Base-by-base conservation (phyloP, 2,113 vertebrate species). In the Dicerorhinus sumatrensis region DNA sequence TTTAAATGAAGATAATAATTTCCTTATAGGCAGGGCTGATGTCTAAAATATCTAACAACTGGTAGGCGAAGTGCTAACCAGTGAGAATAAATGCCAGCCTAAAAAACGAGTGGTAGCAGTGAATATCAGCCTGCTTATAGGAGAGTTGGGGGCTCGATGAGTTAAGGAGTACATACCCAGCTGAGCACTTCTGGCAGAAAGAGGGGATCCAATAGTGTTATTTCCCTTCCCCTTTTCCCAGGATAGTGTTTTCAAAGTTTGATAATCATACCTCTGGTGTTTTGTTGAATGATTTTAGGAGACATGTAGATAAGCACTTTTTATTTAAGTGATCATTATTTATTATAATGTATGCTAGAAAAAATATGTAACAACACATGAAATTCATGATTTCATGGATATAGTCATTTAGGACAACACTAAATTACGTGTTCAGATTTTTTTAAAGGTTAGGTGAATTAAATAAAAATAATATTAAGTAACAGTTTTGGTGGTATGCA, bases 381-480 rank as follows among this genome's bases (percentile, higher is more conserved):
- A 60, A 54, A 93, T 62, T 23, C 58, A 73, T 81, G 56, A 23
- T 79, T 70, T 96, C 31, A 27, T 69, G 62, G 20, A 76, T 46
- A 42, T 62, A 70, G 67, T 96, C 67, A 69, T 31, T 75, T 76
- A 93, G 27, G 39, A 42, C 86, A 65, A 60, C 10, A 31, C 80
- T 54, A 27, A 76, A 76, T 63, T 63, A 76, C 63, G 39, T 29
- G 51, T 58, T 89, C 67, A 72, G 46, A 18, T 65, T 92, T 70
- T 77, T 80, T 93, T 83, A 81, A 81, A 73, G 67, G 8, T 25
- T 72, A 48, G 62, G 67, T 39, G 62, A 82, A 36, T 51, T 60
- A 62, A 81, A 80, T 63, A 63, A 89, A 93, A 95, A 86, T n/a
- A 94, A 86, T n/a, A 94, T 48, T 36, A 62, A 92, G 63, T 63